A percentile compares a stretch with the other conserved stretches of the same genome.
phyloP scores from a whole-genome alignment of 2,888 invertebrate species.

The Podabrus alpinus region DNA sequence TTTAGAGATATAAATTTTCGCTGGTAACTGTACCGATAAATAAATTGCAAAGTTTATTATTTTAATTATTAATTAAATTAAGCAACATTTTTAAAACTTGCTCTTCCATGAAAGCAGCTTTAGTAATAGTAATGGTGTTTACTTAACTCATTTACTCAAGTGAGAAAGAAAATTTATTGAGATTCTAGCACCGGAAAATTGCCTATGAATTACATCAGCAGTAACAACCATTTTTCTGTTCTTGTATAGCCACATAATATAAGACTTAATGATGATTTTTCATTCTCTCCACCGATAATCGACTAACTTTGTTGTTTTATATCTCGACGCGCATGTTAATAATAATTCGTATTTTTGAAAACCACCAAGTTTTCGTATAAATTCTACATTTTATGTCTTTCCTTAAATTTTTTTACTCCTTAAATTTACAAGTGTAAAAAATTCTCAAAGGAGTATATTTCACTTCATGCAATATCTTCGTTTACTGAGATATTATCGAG shows the following conservation, averaged over 20 bases:
- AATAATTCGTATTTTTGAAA: background rate
- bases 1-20: background rate
- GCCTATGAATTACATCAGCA: slow-evolving; percentile 18
- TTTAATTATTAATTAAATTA: background rate
- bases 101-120: background rate
- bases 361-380: background rate
- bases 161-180: slow-evolving; percentile 15
- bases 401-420: slow-evolving; percentile 9
- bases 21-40: background rate
- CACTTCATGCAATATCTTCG: slow-evolving; percentile 22
- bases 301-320: background rate
- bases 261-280: background rate
- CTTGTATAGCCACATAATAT: background rate
- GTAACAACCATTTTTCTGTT: background rate
- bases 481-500: slow-evolving; percentile 24
- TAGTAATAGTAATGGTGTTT: slow-evolving; percentile 7
- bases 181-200: slow-evolving; percentile 16
- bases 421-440: slow-evolving; percentile 19
- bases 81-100: background rate
- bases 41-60: background rate
- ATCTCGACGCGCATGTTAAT: background rate
- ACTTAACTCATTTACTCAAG: slow-evolving; percentile 17
- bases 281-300: background rate
- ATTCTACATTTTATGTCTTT: background rate
- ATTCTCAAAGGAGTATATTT: slow-evolving; percentile 19